These are phyloP conservation scores for Limnothrissa miodon DNA, from an alignment of 2,113 vertebrate species.

Conservation along the genomic window DNA sequence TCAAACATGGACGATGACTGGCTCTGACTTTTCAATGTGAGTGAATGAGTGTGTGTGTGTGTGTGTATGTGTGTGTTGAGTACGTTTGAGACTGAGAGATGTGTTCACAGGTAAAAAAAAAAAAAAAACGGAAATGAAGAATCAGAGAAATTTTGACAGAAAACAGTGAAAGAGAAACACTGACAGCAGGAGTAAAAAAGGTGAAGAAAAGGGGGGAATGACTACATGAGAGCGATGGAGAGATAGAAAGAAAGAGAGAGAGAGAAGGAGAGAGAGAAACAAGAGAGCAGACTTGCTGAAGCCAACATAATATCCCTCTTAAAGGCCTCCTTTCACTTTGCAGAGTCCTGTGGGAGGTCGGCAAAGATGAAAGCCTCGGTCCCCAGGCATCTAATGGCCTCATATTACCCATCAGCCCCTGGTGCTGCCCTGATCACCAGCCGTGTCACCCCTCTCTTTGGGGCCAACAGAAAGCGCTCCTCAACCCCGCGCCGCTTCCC, in stretches of 20 bases:
- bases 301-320: conserved; percentile 22
- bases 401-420: conserved; percentile 25
- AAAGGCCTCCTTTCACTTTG: neutral
- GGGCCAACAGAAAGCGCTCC: neutral
- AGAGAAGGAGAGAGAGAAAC: neutral
- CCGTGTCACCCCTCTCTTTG: neutral
- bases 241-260: conserved; percentile 16
- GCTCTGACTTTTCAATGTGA: neutral
- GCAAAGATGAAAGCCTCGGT: conserved; percentile 22
- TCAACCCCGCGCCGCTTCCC: neutral
- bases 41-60: neutral
- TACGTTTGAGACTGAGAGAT: neutral
- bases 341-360: conserved; percentile 27
- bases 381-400: conserved; percentile 22
- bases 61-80: neutral
- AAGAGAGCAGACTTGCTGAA: conserved; percentile 23
- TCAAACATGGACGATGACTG: neutral
- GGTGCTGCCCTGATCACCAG: conserved; percentile 12
- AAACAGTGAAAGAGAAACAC: neutral
- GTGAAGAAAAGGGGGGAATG: neutral
- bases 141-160: neutral
- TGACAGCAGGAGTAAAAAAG: conserved; percentile 7
- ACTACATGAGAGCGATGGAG: neutral
- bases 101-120: neutral
- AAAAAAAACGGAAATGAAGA: neutral